Base-by-base conservation (phyloP, 2,888 invertebrate genomes). In the Chelonus formosanus region DNA sequence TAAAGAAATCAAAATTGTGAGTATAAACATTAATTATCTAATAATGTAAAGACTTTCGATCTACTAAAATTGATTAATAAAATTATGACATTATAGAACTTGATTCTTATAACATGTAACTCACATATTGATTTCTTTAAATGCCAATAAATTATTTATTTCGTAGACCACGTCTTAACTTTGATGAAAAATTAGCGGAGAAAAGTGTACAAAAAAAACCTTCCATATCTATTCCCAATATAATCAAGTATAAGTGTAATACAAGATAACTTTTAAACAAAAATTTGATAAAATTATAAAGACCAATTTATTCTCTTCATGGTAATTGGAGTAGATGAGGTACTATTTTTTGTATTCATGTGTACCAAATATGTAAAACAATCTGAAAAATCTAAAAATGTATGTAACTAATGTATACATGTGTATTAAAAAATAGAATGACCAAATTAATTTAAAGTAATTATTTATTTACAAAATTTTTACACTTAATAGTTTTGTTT, bases 91-190 rank as follows among this genome's bases (percentile, higher is more conserved):
- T 7, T 3, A 53, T 53, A 34, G 3, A 34, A 8, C 32, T 34
- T n/a, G 32, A 32, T 53, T 34, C 6, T 3, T 54, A 57, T 31
- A 63, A 31, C 20, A 50, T 45, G 63, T 53, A 63, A 59, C 52
- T 56, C 50, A 65, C 73, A 68, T 76, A 80, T 79, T 74, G 79
- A 80, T 77, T 78, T 71, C 71, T 74, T 72, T 70, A 72, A 74
- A 69, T 73, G 67, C 67, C 70, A 70, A 76, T 80, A 74, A 78
- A 78, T 80, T 78, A 81, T 81, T 80, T 73, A 81, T 75, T 71
- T 48, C 20, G 48, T 31, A 48, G 10, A 48, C 20, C 20, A 20
- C 20, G 20, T 20, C 20, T 20, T 20, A 20, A 20, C 20, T 20
- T 20, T 20, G 20, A 20, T 20, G 20, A 20, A 20, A 20, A 20